Base-by-base conservation (phyloP, 2,113 vertebrate genomes). In the Tichodroma muraria region DNA sequence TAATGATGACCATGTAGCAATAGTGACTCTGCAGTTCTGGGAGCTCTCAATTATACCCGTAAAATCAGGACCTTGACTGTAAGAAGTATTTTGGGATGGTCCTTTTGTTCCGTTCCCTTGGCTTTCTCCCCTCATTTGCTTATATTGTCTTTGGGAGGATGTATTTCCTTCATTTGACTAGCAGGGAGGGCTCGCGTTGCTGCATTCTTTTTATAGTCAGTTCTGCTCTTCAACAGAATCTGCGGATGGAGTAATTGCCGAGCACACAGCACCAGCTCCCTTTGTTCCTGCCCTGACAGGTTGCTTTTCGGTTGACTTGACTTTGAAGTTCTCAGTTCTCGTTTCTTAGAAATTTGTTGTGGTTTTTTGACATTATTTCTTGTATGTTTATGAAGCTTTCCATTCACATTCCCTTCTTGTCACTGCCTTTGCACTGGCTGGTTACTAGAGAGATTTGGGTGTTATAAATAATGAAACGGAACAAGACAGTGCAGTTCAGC, bases 381-480 rank as follows among this genome's bases (percentile, higher is more conserved):
- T n/a, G 49, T 64, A n/a, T 60, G 75, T 83, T 84, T 91, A 28
- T 2, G 65, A 79, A 88, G 68, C 83, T 82, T 95, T 90, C 88
- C 84, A 89, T 90, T 95, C 93, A 81, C 72, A 31, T 88, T 90
- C 50, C 5, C 47, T 91, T 85, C 73, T 53, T 75, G 53, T 86
- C 78, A 64, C 44, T 82, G 72, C 70, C 47, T 96, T 89, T 95
- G 71, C 88, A 33, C 87, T 65, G 85, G 70, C 82, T 92, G 68
- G 21, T 75, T 86, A 68, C 1, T 17, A 82, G 88, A 60, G 69
- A 93, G 80, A 53, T 79, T 85, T 71, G 90, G 57, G n/a, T 85
- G 61, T 94, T 93, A 96, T 88, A 96, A 97, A 95, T 96, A 97
- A 97, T 95, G 35, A 91, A 94, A 23, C 57, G 90, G 60, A 88